phyloP scores from a whole-genome alignment of 2,888 invertebrate species.

The Dasysyrphus tricinctus region DNA sequence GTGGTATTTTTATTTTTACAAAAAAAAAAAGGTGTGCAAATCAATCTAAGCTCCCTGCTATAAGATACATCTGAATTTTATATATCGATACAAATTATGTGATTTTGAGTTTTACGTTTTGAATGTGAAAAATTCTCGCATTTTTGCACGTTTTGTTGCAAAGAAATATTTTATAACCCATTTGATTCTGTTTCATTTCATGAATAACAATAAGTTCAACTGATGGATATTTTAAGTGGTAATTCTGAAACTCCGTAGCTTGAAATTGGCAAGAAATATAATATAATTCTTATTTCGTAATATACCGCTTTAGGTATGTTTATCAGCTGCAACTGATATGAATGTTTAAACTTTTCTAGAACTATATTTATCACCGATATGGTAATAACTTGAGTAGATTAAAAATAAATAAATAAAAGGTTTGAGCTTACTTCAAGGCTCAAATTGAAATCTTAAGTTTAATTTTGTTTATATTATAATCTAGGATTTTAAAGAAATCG shows the following conservation, averaged over 20 bases:
- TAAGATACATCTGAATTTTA: neutral
- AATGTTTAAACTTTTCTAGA: neutral
- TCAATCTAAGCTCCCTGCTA: neutral
- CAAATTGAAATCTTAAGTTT: neutral
- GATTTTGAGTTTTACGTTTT: slow-evolving; percentile 7
- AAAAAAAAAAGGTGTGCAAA: neutral
- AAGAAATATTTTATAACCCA: slow-evolving; percentile 40
- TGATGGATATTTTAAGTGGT: slow-evolving; percentile 2
- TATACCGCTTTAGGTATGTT: neutral
- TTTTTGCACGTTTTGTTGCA: slow-evolving; percentile 60
- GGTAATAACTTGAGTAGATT: neutral
- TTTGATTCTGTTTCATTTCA: slow-evolving; percentile 43
- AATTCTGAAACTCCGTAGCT: neutral
- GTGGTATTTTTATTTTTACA: neutral
- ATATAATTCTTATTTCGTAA: neutral
- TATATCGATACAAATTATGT: slow-evolving; percentile 4
- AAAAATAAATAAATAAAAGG: neutral
- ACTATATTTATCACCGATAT: neutral
- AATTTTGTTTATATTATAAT: neutral
- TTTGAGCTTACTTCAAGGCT: neutral
- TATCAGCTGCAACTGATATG: neutral
- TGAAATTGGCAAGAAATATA: slow-evolving; percentile 4
- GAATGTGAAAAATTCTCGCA: slow-evolving; percentile 28
- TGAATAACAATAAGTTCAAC: slow-evolving; percentile 58
- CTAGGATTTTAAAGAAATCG: neutral